Base-by-base conservation (phyloP, 92 coral and sea anemone species). In the Scolanthus callimorphus region DNA sequence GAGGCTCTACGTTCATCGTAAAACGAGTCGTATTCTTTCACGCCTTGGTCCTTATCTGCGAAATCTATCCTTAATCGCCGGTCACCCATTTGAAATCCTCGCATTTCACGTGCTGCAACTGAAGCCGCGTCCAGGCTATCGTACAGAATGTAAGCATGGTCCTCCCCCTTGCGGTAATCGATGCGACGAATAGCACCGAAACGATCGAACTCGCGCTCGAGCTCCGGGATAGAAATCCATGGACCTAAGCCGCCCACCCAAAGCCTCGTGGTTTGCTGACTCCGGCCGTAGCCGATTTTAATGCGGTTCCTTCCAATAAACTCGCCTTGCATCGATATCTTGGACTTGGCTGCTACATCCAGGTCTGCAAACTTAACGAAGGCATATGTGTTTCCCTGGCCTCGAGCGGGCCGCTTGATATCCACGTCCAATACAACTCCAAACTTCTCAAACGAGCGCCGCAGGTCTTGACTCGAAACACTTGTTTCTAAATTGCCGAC, bases 71-170 rank as follows among this genome's bases (percentile, higher is more conserved):
- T 84, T 74, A 94, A 70, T n/a, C 96, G 94, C 10, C 96, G 91
- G 43, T 89, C 96, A 55, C 89, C 83, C 74, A 94, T 79, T 24
- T 85, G 85, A 80, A 94, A 94, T 6, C 99, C 99, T 57, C 99
- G 88, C 99, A 94, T 94, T 85, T 94, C 99, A 19, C 99, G 86
- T 17, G 99, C 96, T 65, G 99, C 99, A 37, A 94, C 99, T 1
- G 99, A 94, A 19, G 99, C 99, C 55, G 99, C 99, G 60, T 94
- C 99, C 77, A 94, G 67, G 74, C 99, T 94, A 60, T 94, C 99
- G 75, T 94, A 94, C 67, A 94, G 80, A 57, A 94, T 94, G 62
- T 89, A 94, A 39, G 99, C 99, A 88, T 94, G 99, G 58, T 89
- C 91, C 39, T 88, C 97, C 34, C 99, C 91, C 58, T 88, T 89